Percentiles rank a stretch among this genome's conserved stretches.
Conservation (phyloP, 2,113 vertebrate species). For the Protomyctophum bolini region DNA sequence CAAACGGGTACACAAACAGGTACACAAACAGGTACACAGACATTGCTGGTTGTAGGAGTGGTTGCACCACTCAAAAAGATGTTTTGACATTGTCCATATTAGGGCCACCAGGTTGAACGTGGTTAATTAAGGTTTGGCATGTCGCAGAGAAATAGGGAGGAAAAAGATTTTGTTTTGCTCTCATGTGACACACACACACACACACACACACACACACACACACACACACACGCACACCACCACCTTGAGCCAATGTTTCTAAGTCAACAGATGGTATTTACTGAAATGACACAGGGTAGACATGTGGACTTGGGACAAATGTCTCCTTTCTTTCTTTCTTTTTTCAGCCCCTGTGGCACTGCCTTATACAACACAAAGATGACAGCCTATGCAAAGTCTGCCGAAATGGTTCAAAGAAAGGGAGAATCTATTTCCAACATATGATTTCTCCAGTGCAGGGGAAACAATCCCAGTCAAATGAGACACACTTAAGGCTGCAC, state of each 20-base stretch:
- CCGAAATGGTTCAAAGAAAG: too few species aligned
- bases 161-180: too few species aligned
- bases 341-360: conserved; percentile 34
- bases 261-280: conserved; percentile 59
- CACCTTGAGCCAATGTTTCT: conserved; percentile 39
- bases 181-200: neutral
- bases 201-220: neutral
- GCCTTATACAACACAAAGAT: too few species aligned
- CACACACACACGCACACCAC: too few species aligned
- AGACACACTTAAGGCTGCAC: conserved; percentile 22
- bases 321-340: conserved; percentile 7
- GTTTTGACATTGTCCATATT: too few species aligned
- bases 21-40: too few species aligned
- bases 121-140: conserved; percentile 8
- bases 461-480: conserved; percentile 31
- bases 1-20: too few species aligned
- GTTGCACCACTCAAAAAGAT: too few species aligned
- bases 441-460: conserved; percentile 5
- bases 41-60: too few species aligned
- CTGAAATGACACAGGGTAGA: conserved; percentile 49
- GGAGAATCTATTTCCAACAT: too few species aligned
- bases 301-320: conserved; percentile 28
- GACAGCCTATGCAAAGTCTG: too few species aligned
- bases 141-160: neutral
- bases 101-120: too few species aligned